A percentile compares a stretch with the other conserved stretches of the same genome.
These are phyloP conservation scores for Tapirus terrestris DNA, from an alignment of 2,113 vertebrate genomes.

Conservation along the genomic window DNA sequence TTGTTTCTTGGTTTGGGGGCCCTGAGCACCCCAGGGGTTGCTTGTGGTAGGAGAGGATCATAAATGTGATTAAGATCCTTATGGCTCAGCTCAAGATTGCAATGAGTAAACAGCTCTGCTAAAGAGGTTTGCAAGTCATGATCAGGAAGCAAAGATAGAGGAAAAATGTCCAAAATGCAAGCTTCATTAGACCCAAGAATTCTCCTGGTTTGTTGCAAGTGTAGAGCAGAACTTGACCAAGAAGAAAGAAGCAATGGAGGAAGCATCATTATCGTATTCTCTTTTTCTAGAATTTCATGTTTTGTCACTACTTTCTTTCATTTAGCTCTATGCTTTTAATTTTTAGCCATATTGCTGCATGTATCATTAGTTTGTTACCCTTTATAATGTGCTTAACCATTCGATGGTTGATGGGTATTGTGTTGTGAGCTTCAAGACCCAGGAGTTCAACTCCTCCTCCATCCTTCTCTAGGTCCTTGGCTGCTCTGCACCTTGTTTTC, in stretches of 20 bases:
- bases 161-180: neutral
- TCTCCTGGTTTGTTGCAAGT: neutral
- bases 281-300: neutral
- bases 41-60: neutral
- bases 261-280: neutral
- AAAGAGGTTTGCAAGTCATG: neutral
- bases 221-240: neutral
- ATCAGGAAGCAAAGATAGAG: neutral
- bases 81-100: neutral
- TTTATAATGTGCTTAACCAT: neutral
- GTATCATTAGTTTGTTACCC: neutral
- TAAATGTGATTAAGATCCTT: neutral
- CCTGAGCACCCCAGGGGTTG: neutral
- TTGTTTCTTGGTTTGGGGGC: constrained; percentile 19
- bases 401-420: neutral
- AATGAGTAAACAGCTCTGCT: neutral
- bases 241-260: neutral
- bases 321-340: neutral
- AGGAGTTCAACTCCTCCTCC: neutral
- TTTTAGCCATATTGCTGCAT: neutral
- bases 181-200: neutral
- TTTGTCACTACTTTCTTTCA: neutral
- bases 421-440: neutral
- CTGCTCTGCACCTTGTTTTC: neutral
- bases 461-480: neutral